Evolutionary conservation across 2,797 vertebrate genomes (phyloP), one percentile per base, ranked within the genome.

Genomic region (Smutsia temminckii): DNA sequence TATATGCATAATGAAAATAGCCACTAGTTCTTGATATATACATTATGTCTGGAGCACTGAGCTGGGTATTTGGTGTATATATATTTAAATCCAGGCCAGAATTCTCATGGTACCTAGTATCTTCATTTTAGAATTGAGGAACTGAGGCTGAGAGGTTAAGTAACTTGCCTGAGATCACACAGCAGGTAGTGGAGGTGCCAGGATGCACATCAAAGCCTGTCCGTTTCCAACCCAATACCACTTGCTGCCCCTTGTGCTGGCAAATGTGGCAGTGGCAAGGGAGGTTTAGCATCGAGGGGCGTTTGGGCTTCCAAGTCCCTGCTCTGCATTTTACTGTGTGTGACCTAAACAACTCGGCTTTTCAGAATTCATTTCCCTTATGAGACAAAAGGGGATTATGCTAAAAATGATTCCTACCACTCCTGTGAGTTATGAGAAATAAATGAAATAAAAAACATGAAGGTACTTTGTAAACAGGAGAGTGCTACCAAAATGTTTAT

Each of bases 131-230:
- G 57, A 78, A 79, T 10, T 51, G 46, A 93, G 46, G 81, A 86
- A 57, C 14, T 68, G 72, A 95, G 64, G 64, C 40, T 57, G 91
- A 85, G 85, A 95, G 27, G 40, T 95, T 49, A 90, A 88, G 69
- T 63, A 85, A 92, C 74, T 92, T 85, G 37, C 6, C 55, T 20
- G 72, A 89, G 37, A 66, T 85, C 85, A 78, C 66, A 37, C 1
- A 77, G 81, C 2, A 53, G 77, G 55, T 32, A 13, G 57, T 37
- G n/a, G 61, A 77, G 42, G 69, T 18, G 20, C 2, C 0, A 2
- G 20, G 25, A 29, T 23, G 18, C 11, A 61, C 32, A 53, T 8
- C 1, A 6, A 71, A 75, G 49, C 55, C 25, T 14, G 5, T 18
- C 10, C 42, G n/a, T 10, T 68, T 75, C 66, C 78, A 12, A 16